Conservation (phyloP, 2,888 invertebrate species). For the Acleris holmiana region DNA sequence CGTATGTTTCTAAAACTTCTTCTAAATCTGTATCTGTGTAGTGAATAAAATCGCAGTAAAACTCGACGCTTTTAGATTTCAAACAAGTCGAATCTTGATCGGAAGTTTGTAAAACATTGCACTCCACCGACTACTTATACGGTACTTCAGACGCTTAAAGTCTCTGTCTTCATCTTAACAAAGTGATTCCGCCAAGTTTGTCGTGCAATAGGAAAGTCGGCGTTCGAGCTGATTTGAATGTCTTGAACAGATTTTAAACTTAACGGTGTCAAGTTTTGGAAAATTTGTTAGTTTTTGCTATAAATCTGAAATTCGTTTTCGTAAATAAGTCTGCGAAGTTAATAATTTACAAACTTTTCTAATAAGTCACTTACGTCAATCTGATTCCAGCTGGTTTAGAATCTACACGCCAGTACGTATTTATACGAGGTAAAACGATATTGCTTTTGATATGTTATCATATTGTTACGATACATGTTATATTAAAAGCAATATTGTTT, state of each 20-base stretch:
- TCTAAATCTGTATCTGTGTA: too few species aligned
- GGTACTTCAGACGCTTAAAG: constrained; percentile 34
- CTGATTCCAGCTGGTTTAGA: too few species aligned
- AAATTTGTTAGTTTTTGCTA: constrained; percentile 1
- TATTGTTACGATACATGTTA: too few species aligned
- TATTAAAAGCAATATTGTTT: too few species aligned
- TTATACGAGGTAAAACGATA: too few species aligned
- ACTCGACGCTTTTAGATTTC: constrained; percentile 19
- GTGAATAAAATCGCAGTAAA: constrained; percentile 7
- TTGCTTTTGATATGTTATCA: too few species aligned
- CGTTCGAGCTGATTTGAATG: constrained; percentile 24
- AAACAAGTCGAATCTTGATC: constrained; percentile 26
- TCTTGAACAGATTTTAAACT: constrained; percentile 28
- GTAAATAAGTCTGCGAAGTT: neutral
- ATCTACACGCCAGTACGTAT: too few species aligned
- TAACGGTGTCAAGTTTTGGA: constrained; percentile 17
- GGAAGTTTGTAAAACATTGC: constrained; percentile 37
- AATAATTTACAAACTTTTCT: too few species aligned
- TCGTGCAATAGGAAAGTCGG: constrained; percentile 30
- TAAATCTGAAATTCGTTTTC: neutral
- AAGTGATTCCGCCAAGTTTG: constrained; percentile 38
- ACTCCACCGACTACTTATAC: constrained; percentile 35
- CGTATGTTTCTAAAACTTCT: too few species aligned
- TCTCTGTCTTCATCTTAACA: constrained; percentile 36
- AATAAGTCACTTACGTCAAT: too few species aligned